Evolutionary conservation across 2,113 vertebrate species (phyloP), one percentile per base, ranked within the genome.

Genomic region (Leucoraja erinaceus): DNA sequence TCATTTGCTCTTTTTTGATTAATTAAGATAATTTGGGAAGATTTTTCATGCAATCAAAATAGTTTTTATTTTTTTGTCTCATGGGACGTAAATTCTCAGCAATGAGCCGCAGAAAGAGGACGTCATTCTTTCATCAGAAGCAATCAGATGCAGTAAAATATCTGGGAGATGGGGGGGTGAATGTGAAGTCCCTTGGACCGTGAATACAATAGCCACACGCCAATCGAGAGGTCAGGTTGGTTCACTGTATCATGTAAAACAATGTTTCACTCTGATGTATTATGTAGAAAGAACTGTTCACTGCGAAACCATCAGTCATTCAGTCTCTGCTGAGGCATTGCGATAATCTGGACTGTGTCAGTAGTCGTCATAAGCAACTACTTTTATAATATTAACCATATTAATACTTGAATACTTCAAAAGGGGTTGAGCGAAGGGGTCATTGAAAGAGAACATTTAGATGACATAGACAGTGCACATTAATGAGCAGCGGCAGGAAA

Each of bases 1-100:
- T 63, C 63, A 31, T 63, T 31, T 63, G 83, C 83, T 63, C n/a
- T n/a, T 31, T 88, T 31, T 61, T 88, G 81, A 84, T 84, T 88
- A 63, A 88, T 88, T 88, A 88, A 88, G 12, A 88, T n/a, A 88
- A 31, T 14, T 16, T n/a, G 11, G 56, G 61, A 63, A 88, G 59
- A 31, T 59, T 14, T 63, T n/a, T 63, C 59, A 31, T 63, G 25
- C n/a, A 88, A 88, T 63, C 63, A 63, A 88, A 88, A 88, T 88
- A 16, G 59, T 31, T 63, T 6, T 47, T 47, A 47, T 47, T 0
- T 47, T n/a, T 88, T 28, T 11, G 47, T n/a, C 56, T 86, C 81
- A 86, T 86, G 54, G 54, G 81, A 18, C 59, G 31, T 18, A 63
- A 16, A n/a, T 8, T 88, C n/a, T 8, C 5, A 31, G 83, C 56